These are phyloP conservation scores for Gopherus flavomarginatus DNA, from an alignment of 2,113 vertebrate species.

Conservation along the genomic window DNA sequence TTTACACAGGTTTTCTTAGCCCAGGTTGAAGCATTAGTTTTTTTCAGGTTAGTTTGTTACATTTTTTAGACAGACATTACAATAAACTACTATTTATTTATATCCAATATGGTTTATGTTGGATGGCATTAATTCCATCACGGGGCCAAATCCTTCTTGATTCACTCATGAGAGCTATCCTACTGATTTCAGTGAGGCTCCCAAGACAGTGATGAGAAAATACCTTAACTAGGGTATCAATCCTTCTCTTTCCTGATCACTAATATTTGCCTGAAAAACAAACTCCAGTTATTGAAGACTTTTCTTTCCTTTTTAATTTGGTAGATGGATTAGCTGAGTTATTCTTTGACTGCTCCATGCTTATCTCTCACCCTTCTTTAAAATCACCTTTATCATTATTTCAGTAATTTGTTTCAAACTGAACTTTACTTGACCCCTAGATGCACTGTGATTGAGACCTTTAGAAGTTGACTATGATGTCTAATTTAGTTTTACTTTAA, in stretches of 20 bases:
- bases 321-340: constrained; percentile 3
- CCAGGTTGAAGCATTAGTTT: background rate
- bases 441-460: constrained; percentile 11
- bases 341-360: background rate
- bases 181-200: constrained; percentile 28
- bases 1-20: background rate
- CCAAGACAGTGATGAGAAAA: constrained; percentile 6
- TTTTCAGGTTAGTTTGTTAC: background rate
- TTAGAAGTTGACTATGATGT: background rate
- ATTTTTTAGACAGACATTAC: background rate
- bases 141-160: background rate
- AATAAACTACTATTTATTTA: background rate
- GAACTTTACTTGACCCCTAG: constrained; percentile 38
- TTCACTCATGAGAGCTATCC: constrained; percentile 16
- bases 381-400: background rate
- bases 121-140: background rate
- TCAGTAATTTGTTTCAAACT: constrained; percentile 18
- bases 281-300: background rate
- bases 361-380: constrained; percentile 13
- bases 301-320: rapidly evolving
- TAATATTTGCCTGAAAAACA: background rate
- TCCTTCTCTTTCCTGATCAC: background rate
- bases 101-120: background rate
- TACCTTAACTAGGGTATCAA: background rate
- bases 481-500: constrained; percentile 41